Conservation (phyloP, 2,113 vertebrate genomes). For the Zonotrichia leucophrys region DNA sequence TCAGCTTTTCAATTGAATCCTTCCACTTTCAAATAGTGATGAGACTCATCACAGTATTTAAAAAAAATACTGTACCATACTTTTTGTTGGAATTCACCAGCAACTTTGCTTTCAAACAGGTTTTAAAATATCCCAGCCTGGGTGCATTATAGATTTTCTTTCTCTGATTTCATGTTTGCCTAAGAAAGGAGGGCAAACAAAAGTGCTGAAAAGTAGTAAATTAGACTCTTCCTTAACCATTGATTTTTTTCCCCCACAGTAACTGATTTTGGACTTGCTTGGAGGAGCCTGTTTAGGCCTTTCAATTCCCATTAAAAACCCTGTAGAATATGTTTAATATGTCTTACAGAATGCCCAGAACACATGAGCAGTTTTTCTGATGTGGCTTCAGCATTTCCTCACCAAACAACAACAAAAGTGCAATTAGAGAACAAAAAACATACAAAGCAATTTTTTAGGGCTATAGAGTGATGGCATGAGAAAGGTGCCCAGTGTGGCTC, state of each 20-base stretch:
- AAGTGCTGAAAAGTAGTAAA: neutral
- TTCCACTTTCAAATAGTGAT: constrained; percentile 8
- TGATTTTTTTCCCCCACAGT: neutral
- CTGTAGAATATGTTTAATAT: neutral
- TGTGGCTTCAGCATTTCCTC: neutral
- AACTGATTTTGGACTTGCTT: neutral
- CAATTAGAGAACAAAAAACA: neutral
- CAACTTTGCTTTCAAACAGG: constrained; percentile 9
- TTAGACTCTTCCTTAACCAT: neutral
- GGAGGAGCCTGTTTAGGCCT: neutral
- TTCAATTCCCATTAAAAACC: constrained; percentile 1
- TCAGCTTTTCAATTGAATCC: neutral
- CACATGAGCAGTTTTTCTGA: neutral
- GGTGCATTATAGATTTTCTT: neutral
- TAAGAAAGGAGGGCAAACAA: neutral
- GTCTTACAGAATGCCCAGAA: neutral
- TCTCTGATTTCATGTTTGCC: neutral
- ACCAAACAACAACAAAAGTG: neutral
- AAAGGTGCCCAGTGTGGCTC: neutral
- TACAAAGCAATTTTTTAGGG: neutral
- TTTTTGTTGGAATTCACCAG: constrained; percentile 26
- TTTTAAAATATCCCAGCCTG: constrained; percentile 6
- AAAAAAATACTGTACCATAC: neutral
- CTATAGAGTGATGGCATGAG: rapidly evolving
- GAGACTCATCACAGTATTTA: constrained; percentile 5